Base-by-base conservation (phyloP, 2,888 invertebrate genomes). In the Pristionchus fissidentatus region DNA sequence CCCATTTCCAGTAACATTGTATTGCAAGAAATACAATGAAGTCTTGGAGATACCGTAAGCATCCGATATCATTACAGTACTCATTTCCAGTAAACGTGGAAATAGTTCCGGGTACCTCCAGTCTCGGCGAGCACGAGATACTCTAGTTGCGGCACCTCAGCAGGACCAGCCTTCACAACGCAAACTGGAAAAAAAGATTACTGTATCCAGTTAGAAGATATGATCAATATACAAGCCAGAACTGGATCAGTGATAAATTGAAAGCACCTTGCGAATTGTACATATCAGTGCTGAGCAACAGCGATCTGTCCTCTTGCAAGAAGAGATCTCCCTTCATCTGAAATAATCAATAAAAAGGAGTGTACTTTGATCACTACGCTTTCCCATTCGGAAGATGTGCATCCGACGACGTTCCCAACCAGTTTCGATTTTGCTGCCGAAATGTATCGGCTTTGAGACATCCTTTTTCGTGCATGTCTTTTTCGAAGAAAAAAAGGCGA, bases 51-150 rank as follows among this genome's bases (percentile, higher is more conserved):
- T n/a, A n/a, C n/a, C n/a, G n/a, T n/a, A n/a, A n/a, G n/a, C n/a
- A n/a, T n/a, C n/a, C n/a, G n/a, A n/a, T n/a, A n/a, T n/a, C n/a
- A n/a, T n/a, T n/a, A n/a, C n/a, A n/a, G n/a, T n/a, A n/a, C n/a
- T n/a, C n/a, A n/a, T n/a, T n/a, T n/a, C n/a, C n/a, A n/a, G n/a
- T n/a, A n/a, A n/a, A n/a, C n/a, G n/a, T n/a, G n/a, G n/a, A n/a
- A n/a, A n/a, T n/a, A n/a, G 3, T 32, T 5, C 29, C 26, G 26
- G 10, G 2, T 35, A 81, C 80, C 80, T 81, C 46, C 80, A 22
- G 52, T 81, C 62, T 90, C 90, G 19, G 89, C 85, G 29, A 90
- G 83, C 19, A 90, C 87, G 3, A 90, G 85, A 84, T 90, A 90
- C 82, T 90, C 90, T 49, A 85, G 87, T 46, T 86, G 84, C 38